A percentile compares a stretch with the other conserved stretches of the same genome.
phyloP scores from a whole-genome alignment of 2,888 invertebrate genomes.

The Ormia ochracea region DNA sequence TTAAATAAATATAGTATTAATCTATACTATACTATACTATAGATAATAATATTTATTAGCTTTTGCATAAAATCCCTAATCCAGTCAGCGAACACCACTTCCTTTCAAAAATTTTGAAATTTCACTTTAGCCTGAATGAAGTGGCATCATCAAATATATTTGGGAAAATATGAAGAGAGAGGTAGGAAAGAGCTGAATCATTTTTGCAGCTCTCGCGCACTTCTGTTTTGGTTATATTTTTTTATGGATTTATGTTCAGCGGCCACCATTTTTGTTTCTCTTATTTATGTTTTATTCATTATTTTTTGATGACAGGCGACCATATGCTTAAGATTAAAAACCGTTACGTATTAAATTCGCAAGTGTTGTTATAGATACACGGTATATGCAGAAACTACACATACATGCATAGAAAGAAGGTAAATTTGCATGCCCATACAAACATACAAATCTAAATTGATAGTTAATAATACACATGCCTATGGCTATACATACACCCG shows the following conservation, averaged over 20 bases:
- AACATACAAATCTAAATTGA: not conserved
- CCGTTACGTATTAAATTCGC: slow-evolving; percentile 52
- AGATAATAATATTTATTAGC: no score
- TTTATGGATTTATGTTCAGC: not conserved
- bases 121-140: not conserved
- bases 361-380: slow-evolving; percentile 58
- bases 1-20: no score
- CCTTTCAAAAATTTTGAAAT: no score
- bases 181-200: slow-evolving; percentile 19
- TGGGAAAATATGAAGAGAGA: not conserved
- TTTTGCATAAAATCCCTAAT: no score
- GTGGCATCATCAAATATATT: not conserved
- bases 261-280: not conserved
- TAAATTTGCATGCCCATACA: not conserved
- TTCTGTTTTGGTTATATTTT: slow-evolving; percentile 6
- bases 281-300: slow-evolving; percentile 24
- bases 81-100: no score
- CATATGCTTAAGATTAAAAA: slow-evolving; percentile 59
- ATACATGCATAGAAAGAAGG: not conserved
- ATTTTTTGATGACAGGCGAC: slow-evolving; percentile 18
- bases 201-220: not conserved
- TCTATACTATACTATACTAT: no score
- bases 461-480: no score
- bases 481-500: no score
- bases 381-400: slow-evolving; percentile 15